Conservation (phyloP, 2,113 vertebrate genomes). For the Eretmochelys imbricata region DNA sequence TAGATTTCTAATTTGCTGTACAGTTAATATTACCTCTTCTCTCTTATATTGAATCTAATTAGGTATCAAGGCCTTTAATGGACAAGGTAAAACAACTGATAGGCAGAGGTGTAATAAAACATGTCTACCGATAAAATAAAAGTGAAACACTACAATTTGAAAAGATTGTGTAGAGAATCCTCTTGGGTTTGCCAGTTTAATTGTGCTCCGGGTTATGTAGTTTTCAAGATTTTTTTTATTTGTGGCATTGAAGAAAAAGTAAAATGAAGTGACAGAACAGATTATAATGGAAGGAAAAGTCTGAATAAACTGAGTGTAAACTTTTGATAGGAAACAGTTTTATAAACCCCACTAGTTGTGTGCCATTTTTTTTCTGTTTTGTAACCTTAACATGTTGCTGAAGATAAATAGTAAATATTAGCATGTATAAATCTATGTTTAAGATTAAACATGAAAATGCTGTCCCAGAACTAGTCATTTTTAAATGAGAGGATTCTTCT, state of each 20-base stretch:
- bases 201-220: conserved; percentile 53
- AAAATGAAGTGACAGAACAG: conserved; percentile 73
- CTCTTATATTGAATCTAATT: conserved; percentile 25
- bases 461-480: conserved; percentile 42
- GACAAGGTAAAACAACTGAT: conserved; percentile 42
- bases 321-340: conserved; percentile 63
- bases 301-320: conserved; percentile 74
- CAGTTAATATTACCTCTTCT: background rate
- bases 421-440: conserved; percentile 18
- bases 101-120: conserved; percentile 19
- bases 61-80: conserved; percentile 37
- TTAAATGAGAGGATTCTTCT: conserved; percentile 12
- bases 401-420: conserved; percentile 56
- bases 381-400: conserved; percentile 22
- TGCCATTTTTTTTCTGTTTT: background rate
- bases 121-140: conserved; percentile 23
- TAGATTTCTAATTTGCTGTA: conserved; percentile 24
- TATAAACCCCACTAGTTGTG: conserved; percentile 27
- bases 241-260: conserved; percentile 74
- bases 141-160: conserved; percentile 22
- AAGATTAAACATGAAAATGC: background rate
- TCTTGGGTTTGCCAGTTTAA: conserved; percentile 66
- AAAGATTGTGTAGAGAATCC: conserved; percentile 52
- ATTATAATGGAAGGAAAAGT: conserved; percentile 73
- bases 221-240: conserved; percentile 72